Percentiles rank a stretch among this genome's conserved stretches.
Evolutionary conservation across 2,888 invertebrate genomes (phyloP).

Genomic region (Cistogaster globosa): DNA sequence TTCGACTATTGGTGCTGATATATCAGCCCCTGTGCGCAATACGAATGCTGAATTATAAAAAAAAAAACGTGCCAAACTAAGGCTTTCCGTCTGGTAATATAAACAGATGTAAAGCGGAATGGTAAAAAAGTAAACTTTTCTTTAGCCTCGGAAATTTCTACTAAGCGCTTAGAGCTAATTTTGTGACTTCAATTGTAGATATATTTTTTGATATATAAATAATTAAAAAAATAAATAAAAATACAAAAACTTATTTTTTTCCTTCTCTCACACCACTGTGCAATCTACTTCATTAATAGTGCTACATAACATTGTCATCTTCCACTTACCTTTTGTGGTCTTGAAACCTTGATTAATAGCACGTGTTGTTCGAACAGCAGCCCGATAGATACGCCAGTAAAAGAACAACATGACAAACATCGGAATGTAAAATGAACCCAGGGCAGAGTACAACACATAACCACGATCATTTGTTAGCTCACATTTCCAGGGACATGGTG

Average conservation of each 20-base stretch:
- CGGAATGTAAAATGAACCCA: conserved; percentile 99
- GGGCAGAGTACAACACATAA: conserved; percentile 97
- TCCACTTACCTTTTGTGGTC: conserved; percentile 89
- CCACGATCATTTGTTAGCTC: conserved; percentile 96
- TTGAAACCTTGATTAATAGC: conserved; percentile 96
- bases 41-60: no score
- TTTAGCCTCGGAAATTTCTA: no score
- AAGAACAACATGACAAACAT: conserved; percentile 99
- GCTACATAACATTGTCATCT: conserved; percentile 5
- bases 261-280: conserved; percentile 34
- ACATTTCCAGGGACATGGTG: conserved; percentile 92
- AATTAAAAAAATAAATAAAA: no score
- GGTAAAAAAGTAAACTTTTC: no score
- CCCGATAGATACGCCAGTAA: conserved; percentile 98
- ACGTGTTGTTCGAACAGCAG: conserved; percentile 95
- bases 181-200: no score
- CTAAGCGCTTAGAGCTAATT: no score
- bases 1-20: no score
- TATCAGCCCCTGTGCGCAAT: no score
- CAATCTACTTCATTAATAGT: conserved; percentile 8
- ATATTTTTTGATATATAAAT: not conserved
- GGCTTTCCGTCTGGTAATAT: no score
- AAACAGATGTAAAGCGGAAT: no score
- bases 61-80: no score
- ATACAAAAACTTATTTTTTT: not conserved